Evolutionary conservation across 2,113 vertebrate genomes (phyloP), one percentile per base, ranked within the genome.

Genomic region (Antidorcas marsupialis): DNA sequence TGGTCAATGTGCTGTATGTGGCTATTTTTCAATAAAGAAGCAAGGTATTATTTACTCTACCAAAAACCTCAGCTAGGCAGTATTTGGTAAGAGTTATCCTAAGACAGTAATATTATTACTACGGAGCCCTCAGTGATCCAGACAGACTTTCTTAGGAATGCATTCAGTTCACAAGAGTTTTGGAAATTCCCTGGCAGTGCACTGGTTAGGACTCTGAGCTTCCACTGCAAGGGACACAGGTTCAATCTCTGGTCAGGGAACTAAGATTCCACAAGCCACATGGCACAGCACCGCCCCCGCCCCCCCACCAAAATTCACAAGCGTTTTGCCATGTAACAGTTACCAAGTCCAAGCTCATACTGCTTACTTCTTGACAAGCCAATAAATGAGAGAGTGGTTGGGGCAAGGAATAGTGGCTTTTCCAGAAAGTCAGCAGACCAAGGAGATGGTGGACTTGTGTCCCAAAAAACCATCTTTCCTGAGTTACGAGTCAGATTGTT

Each of bases 1-100:
- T 28, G n/a, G n/a, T 60, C 12, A 3, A 30, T n/a, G 60, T 15
- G n/a, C 74, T 43, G 33, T 27, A 85, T n/a, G 33, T 50, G 81
- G 82, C 36, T 87, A 21, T 28, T 93, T 91, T 96, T 87, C 60
- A 81, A 16, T 23, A 43, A 91, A 27, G 33, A 78, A 6, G 5
- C n/a, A 1, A 25, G 16, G 12, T 52, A 21, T 71, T 27, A 87
- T 78, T 85, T 86, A 79, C 33, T 83, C 62, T 28, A 59, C 43
- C 39, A 57, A 82, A 43, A 53, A 39, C 52, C 14, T 86, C 82
- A 50, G 28, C 28, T n/a, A 12, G 30, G 47, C 76, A 50, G 9
- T 53, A 57, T 33, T 43, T 71, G 64, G 21, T 74, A 83, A 83
- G 71, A 81, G 62, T 82, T 67, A 87, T n/a, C 25, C 47, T 11